phyloP scores from a whole-genome alignment of 2,888 invertebrate genomes.

The Lathronympha strigana region DNA sequence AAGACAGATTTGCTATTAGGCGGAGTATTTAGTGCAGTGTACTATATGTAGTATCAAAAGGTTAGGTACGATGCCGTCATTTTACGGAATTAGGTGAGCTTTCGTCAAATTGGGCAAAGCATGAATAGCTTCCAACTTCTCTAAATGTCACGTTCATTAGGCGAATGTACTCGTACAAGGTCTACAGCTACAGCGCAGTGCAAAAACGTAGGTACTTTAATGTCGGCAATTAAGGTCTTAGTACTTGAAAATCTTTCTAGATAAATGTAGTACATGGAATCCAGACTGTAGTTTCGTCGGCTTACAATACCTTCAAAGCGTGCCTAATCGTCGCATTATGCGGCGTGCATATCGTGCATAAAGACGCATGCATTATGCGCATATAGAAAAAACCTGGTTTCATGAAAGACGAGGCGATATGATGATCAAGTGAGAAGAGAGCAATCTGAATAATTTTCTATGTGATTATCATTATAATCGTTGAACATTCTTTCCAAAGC shows the following conservation, averaged over 20 bases:
- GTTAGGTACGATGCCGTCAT: neutral
- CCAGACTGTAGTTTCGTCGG: slow-evolving; percentile 19
- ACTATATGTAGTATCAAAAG: too few species aligned
- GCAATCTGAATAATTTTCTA: neutral
- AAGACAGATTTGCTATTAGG: too few species aligned
- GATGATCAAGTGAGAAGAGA: neutral
- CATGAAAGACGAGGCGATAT: neutral
- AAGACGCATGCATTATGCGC: slow-evolving; percentile 16
- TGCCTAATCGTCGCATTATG: slow-evolving; percentile 29
- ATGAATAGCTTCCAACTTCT: slow-evolving; percentile 3
- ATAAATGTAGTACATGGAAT: slow-evolving; percentile 16
- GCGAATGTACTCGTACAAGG: too few species aligned
- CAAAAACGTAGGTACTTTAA: neutral
- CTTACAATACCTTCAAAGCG: slow-evolving; percentile 37
- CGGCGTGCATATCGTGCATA: slow-evolving; percentile 1
- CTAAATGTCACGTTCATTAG: slow-evolving; percentile 8
- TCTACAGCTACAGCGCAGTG: too few species aligned
- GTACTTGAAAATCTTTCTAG: slow-evolving; percentile 7
- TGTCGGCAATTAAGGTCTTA: slow-evolving; percentile 7
- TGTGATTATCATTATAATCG: neutral
- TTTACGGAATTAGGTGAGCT: neutral
- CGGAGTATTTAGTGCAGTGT: too few species aligned
- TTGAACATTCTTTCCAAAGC: neutral
- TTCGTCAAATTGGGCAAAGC: neutral
- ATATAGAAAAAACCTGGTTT: neutral